Conservation (phyloP, 2,797 vertebrate species). For the Takifugu ocellatus region DNA sequence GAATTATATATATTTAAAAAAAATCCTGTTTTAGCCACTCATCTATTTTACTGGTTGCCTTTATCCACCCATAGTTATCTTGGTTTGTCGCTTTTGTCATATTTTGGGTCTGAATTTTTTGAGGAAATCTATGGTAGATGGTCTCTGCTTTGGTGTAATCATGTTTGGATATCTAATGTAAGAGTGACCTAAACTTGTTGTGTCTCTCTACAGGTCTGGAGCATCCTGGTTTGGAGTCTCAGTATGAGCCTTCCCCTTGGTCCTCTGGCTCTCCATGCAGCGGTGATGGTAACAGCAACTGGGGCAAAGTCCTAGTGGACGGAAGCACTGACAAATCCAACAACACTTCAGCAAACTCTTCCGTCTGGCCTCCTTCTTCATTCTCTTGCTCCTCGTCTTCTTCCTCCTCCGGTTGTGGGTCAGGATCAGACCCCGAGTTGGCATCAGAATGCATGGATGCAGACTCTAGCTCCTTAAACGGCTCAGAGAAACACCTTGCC, state of each 20-base stretch:
- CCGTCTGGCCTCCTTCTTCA: constrained; percentile 70
- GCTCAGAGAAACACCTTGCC: constrained; percentile 87
- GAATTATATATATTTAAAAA: too few species aligned
- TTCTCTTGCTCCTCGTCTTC: constrained; percentile 72
- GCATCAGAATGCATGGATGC: constrained; percentile 94
- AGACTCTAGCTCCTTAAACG: constrained; percentile 89
- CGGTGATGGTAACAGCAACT: constrained; percentile 89
- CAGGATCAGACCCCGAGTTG: constrained; percentile 88
- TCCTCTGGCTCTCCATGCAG: constrained; percentile 89
- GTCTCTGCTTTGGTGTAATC: constrained; percentile 45
- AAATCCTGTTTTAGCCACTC: background rate
- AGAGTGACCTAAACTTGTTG: too few species aligned
- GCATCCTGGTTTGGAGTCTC: constrained; percentile 87
- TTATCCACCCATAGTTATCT: constrained; percentile 31
- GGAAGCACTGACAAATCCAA: constrained; percentile 69
- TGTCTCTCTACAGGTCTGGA: constrained; percentile 81
- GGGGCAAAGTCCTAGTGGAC: constrained; percentile 91
- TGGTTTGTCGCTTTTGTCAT: constrained; percentile 54
- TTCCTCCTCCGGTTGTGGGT: constrained; percentile 71
- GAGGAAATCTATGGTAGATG: constrained; percentile 73
- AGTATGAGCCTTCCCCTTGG: constrained; percentile 95
- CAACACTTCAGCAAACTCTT: constrained; percentile 63
- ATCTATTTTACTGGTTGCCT: constrained; percentile 20
- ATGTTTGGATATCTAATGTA: background rate
- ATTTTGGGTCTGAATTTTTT: constrained; percentile 58